Evolutionary conservation across 2,888 invertebrate genomes (phyloP), one percentile per base, ranked within the genome.

Genomic region (Leucoptera coffeella): DNA sequence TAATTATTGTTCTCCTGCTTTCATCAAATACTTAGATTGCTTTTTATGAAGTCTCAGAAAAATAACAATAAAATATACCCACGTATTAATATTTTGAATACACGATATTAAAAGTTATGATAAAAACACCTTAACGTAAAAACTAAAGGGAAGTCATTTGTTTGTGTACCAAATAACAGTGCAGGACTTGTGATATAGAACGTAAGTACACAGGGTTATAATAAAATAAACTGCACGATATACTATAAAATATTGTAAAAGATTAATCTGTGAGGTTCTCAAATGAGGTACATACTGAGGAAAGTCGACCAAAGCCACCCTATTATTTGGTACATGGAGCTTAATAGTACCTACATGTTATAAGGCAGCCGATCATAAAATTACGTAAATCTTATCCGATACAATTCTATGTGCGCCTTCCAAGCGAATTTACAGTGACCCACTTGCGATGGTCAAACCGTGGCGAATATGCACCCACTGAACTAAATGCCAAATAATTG

Each of bases 1-100:
- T 67, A 69, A 67, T 69, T 69, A 67, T 69, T 69, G 67, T 69
- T 69, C 69, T 65, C 59, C 62, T 65, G 65, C 54, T 62, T 65
- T 67, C 56, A 61, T 65, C 61, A 58, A 61, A 67, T 61, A 31
- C 31, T 31, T 31, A 67, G 60, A 64, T 65, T 64, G 65, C 61
- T 67, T 62, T n/a, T 61, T 57, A 60, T 51, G 53, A 61, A 60
- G 56, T 57, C 50, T 58, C 60, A 60, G 61, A 62, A 65, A 65
- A 64, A 60, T 64, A 67, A 67, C 65, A 58, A 54, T 64, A 56
- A 60, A 59, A 60, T 64, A 64, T 54, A 55, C 52, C 47, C 54
- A 60, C 55, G 60, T 62, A 58, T 50, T 53, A 53, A 56, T 55
- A n/a, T n/a, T n/a, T n/a, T n/a, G n/a, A n/a, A n/a, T n/a, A n/a